These are phyloP conservation scores for Empis livida DNA, from an alignment of 2,888 invertebrate genomes.

Conservation along the genomic window DNA sequence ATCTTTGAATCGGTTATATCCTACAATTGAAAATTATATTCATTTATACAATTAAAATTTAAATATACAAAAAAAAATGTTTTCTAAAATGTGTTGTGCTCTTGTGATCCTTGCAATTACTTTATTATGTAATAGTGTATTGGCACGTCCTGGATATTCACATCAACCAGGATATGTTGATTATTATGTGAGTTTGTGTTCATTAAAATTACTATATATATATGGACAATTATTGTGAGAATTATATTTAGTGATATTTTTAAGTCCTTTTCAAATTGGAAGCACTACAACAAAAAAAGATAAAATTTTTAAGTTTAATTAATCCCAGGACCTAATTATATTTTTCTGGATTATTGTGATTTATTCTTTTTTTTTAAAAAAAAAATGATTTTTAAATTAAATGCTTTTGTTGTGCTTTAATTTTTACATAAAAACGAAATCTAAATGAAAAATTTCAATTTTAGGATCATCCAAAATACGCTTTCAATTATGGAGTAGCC, in stretches of 20 bases:
- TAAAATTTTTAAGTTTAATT: no score
- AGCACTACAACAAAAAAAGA: no score
- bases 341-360: no score
- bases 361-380: no score
- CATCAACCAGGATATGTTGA: slow-evolving; percentile 37
- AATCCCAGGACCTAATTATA: no score
- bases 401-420: background rate
- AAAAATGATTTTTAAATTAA: no score
- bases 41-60: slow-evolving; percentile 6
- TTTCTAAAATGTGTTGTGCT: slow-evolving; percentile 25
- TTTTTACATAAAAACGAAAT: background rate
- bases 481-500: slow-evolving; percentile 51
- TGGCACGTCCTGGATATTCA: slow-evolving; percentile 37
- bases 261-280: no score
- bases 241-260: no score
- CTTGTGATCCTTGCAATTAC: slow-evolving; percentile 25
- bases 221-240: background rate
- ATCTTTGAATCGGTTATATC: slow-evolving; percentile 29
- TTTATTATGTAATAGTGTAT: slow-evolving; percentile 23
- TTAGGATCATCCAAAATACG: slow-evolving; percentile 46
- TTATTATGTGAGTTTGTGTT: slow-evolving; percentile 44
- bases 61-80: slow-evolving; percentile 5
- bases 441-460: background rate
- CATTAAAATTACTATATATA: background rate
- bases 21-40: slow-evolving; percentile 24